These are phyloP conservation scores for Polia nebulosa DNA, from an alignment of 2,888 invertebrate species.

Conservation along the genomic window DNA sequence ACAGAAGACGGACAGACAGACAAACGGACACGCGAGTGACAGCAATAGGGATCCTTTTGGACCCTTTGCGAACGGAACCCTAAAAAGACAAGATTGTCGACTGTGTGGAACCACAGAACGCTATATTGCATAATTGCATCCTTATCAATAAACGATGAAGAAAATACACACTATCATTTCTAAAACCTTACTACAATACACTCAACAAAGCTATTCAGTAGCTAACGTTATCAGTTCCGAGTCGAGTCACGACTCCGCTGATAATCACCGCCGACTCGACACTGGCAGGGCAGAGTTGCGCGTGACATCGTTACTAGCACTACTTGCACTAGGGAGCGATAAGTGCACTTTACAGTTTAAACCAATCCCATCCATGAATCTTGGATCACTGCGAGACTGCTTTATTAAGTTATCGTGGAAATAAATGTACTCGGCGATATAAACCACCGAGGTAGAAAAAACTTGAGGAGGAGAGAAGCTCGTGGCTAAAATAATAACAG, in stretches of 20 bases:
- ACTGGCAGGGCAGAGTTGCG: conserved; percentile 12
- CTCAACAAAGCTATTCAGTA: background rate
- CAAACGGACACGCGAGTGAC: too few species aligned
- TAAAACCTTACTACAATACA: background rate
- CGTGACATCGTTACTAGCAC: conserved; percentile 51
- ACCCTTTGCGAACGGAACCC: too few species aligned
- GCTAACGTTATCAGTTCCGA: conserved; percentile 17
- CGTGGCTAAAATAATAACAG: too few species aligned
- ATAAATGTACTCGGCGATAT: conserved; percentile 11
- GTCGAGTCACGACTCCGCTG: conserved; percentile 48
- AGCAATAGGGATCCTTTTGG: too few species aligned
- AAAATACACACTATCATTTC: background rate
- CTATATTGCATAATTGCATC: background rate
- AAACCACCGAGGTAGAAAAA: background rate
- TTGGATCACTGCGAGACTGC: conserved; percentile 15
- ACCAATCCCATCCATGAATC: conserved; percentile 35
- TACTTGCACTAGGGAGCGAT: conserved; percentile 22
- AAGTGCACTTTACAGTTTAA: conserved; percentile 57
- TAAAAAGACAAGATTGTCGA: background rate
- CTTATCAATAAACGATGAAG: background rate
- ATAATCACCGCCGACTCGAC: conserved; percentile 41
- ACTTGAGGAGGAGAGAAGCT: too few species aligned
- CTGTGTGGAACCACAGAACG: background rate
- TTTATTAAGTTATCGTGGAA: conserved; percentile 25
- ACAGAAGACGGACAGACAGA: too few species aligned